Evolutionary conservation across 2,113 vertebrate species (phyloP).

Genomic region (Chaetodon trifascialis): DNA sequence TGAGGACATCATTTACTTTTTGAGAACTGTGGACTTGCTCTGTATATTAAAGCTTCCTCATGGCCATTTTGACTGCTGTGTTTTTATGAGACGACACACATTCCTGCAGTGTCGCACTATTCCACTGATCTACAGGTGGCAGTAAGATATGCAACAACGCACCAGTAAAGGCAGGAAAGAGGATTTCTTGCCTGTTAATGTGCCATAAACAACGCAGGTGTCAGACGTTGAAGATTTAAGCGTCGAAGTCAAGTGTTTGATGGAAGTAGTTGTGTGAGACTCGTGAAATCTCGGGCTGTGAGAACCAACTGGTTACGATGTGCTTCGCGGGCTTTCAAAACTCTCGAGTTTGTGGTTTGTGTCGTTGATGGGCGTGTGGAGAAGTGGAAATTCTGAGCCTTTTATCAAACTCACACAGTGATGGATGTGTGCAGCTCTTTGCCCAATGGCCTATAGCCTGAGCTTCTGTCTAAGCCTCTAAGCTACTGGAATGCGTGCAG

Average conservation of each 20-base stretch:
- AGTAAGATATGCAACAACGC: background rate
- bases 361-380: constrained; percentile 55
- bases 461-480: constrained; percentile 75
- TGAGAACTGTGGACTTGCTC: background rate
- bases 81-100: background rate
- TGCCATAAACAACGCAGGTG: background rate
- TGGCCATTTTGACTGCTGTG: background rate
- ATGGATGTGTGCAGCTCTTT: constrained; percentile 75
- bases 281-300: background rate
- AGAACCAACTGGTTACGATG: background rate
- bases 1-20: background rate
- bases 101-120: background rate
- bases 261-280: background rate
- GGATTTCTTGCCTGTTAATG: background rate
- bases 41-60: background rate
- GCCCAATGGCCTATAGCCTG: constrained; percentile 72
- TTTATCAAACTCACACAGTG: constrained; percentile 76
- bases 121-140: background rate
- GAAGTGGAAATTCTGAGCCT: constrained; percentile 52
- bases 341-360: constrained; percentile 29
- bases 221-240: background rate
- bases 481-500: constrained; percentile 77
- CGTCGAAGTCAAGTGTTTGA: background rate
- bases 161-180: background rate
- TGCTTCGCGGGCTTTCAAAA: background rate